Conservation (phyloP, 2,888 invertebrate species). For the Mimumesa dahlbomi region DNA sequence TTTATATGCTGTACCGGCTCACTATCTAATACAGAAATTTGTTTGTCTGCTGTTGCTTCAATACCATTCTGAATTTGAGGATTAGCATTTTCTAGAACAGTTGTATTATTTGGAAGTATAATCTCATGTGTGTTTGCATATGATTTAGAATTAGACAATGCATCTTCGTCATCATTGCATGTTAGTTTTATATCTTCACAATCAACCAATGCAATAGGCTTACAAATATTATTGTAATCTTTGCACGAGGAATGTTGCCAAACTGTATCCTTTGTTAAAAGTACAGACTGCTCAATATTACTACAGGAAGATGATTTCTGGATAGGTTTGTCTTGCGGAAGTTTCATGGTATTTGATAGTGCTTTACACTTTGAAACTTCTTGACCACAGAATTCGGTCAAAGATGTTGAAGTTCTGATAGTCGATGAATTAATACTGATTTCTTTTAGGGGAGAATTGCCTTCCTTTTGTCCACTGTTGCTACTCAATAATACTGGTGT, state of each 20-base stretch:
- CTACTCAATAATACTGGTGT: constrained; percentile 18
- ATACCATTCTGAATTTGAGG: background rate
- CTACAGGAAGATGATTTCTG: constrained; percentile 24
- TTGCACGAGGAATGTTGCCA: constrained; percentile 1
- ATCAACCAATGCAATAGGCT: background rate
- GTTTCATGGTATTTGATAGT: background rate
- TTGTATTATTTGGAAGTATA: background rate
- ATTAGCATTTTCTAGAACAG: background rate
- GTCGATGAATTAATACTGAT: constrained; percentile 25
- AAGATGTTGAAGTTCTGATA: constrained; percentile 19
- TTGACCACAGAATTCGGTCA: constrained; percentile 7
- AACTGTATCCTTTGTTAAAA: constrained; percentile 6
- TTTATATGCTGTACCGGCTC: background rate
- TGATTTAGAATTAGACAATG: constrained; percentile 11
- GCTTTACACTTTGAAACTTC: constrained; percentile 10
- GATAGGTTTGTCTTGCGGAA: constrained; percentile 8
- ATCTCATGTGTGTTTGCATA: background rate
- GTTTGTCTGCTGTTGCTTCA: background rate
- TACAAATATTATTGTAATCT: background rate
- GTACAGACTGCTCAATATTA: constrained; percentile 1
- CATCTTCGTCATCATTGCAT: constrained; percentile 19
- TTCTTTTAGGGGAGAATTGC: background rate
- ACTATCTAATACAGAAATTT: background rate
- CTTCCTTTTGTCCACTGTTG: background rate
- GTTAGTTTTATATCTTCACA: background rate